Conservation (phyloP, 2,888 invertebrate genomes). For the Dynastes grantii region DNA sequence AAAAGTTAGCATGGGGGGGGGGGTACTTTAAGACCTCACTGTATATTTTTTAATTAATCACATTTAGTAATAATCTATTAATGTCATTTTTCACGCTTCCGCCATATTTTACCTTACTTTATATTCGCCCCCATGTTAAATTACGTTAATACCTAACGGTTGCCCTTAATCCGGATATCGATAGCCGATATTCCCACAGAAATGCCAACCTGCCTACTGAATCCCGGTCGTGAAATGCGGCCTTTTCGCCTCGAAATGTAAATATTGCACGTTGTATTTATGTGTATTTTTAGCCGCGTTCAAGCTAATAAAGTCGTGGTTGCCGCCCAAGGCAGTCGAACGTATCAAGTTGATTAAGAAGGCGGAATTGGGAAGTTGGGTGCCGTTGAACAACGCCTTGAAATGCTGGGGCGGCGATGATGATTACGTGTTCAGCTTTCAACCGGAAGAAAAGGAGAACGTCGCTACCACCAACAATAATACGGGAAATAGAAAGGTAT, state of each 20-base stretch:
- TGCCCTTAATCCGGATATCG: too few species aligned
- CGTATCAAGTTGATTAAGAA: slow-evolving; percentile 89
- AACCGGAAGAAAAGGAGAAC: slow-evolving; percentile 73
- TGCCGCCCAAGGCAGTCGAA: slow-evolving; percentile 91
- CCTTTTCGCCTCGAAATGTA: slow-evolving; percentile 9
- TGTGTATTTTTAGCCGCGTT: slow-evolving; percentile 81
- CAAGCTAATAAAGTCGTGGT: slow-evolving; percentile 88
- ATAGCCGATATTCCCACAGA: too few species aligned
- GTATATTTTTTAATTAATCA: too few species aligned
- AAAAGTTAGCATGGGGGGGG: too few species aligned
- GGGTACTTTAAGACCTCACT: too few species aligned
- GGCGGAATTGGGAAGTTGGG: slow-evolving; percentile 81
- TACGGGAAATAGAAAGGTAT: slow-evolving; percentile 59
- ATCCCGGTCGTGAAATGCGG: not conserved
- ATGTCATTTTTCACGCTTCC: too few species aligned
- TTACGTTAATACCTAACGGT: too few species aligned
- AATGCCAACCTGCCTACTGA: too few species aligned
- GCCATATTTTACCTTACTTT: too few species aligned
- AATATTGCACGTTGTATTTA: not conserved
- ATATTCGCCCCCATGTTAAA: too few species aligned
- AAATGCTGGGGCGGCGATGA: slow-evolving; percentile 87
- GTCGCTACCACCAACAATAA: slow-evolving; percentile 53
- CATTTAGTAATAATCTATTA: too few species aligned
- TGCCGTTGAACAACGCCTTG: slow-evolving; percentile 83
- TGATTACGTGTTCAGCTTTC: slow-evolving; percentile 81